Base-by-base conservation (phyloP, 2,113 vertebrate species). In the Zapornia atra region DNA sequence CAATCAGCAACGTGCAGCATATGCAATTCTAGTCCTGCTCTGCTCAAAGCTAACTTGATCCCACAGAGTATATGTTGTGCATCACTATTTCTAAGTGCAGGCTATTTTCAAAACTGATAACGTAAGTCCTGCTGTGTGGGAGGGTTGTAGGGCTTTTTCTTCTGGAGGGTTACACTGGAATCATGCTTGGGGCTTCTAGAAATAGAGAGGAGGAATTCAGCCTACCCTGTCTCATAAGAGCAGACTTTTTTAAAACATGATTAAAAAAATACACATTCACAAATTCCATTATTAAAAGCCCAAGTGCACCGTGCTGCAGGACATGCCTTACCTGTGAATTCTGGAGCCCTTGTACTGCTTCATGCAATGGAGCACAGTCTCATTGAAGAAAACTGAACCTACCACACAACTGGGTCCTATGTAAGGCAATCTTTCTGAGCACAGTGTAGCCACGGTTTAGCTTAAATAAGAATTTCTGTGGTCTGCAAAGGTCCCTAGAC, bases 371-470 rank as follows among this genome's bases (percentile, higher is more conserved):
- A 42, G 50, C 19, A 48, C 48, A 56, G 22, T 6, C 9, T 79
- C 26, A 21, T 57, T 22, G 3, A 70, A 60, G 25, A 81, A 6
- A 68, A 19, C n/a, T 14, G 60, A 77, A 40, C 18, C 29, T 34
- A 34, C 24, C 34, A 33, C 25, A 31, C 4, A 44, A 1, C 2
- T 10, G 3, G 10, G 25, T 20, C 31, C 33, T 46, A 1, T 5
- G 9, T 15, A 50, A 88, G 12, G 53, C 8, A 82, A 1, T 5
- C 4, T 29, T 25, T 66, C 24, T 42, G 22, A 91, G 42, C 21
- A 46, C 44, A 46, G 34, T 64, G 22, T 59, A 91, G 5, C 34
- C 3, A 6, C 9, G 7, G 25, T 77, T 25, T 33, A 82, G 5
- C 1, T 64, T 16, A 19, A 81, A 5, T 15, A 88, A 73, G 44